Percentiles rank a stretch among this genome's conserved stretches.
phyloP scores from a whole-genome alignment of 2,888 invertebrate species.

The Thecophora atra region DNA sequence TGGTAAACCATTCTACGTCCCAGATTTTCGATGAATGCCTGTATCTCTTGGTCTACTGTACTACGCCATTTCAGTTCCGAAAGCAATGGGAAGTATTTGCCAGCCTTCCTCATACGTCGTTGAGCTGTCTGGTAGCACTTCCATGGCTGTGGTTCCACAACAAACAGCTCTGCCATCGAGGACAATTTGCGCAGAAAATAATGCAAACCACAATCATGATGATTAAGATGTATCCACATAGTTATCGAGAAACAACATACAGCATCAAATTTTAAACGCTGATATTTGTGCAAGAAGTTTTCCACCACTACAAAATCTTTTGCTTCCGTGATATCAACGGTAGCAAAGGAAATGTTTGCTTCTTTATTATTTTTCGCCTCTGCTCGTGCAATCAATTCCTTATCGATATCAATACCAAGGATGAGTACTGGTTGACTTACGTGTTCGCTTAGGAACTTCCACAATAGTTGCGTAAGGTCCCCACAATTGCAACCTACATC shows the following conservation, averaged over 20 bases:
- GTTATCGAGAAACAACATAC: slow-evolving; percentile 85
- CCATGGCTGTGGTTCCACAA: slow-evolving; percentile 88
- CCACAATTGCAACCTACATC: slow-evolving; percentile 77
- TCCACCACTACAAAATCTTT: slow-evolving; percentile 63
- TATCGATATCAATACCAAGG: slow-evolving; percentile 81
- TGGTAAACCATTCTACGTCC: slow-evolving; percentile 69
- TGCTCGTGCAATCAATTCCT: slow-evolving; percentile 75
- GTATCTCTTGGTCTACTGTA: slow-evolving; percentile 72
- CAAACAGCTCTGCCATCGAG: slow-evolving; percentile 68
- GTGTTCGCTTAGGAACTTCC: slow-evolving; percentile 45
- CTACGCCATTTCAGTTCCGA: slow-evolving; percentile 71
- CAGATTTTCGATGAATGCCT: slow-evolving; percentile 68
- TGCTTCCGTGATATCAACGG: slow-evolving; percentile 71
- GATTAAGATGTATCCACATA: slow-evolving; percentile 91
- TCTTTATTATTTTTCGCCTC: slow-evolving; percentile 67
- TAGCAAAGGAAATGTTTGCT: slow-evolving; percentile 69
- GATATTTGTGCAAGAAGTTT: slow-evolving; percentile 66
- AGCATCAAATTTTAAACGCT: slow-evolving; percentile 71
- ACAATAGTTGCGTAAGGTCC: slow-evolving; percentile 71
- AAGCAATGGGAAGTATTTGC: slow-evolving; percentile 71
- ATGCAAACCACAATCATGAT: slow-evolving; percentile 78
- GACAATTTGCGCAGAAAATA: slow-evolving; percentile 72
- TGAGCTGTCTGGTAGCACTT: slow-evolving; percentile 82
- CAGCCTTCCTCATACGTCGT: slow-evolving; percentile 73
- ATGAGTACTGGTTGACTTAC: slow-evolving; percentile 48